Percentiles rank a stretch among this genome's conserved stretches.
Evolutionary conservation across 2,888 invertebrate species (phyloP).

Genomic region (Brachylomia viminalis): DNA sequence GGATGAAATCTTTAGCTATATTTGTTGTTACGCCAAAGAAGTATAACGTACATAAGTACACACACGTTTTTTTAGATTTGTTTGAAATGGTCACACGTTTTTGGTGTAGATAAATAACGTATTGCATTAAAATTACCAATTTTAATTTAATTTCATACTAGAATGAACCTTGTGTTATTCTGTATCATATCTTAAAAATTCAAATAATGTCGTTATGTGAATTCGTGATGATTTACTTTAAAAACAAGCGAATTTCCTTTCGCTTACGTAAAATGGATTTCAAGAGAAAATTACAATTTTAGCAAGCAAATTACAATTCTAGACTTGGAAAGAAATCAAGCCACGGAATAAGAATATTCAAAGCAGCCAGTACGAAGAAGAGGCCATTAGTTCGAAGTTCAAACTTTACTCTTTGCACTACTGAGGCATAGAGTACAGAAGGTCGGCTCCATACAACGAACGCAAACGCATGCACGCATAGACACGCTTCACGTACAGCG

Average conservation of each 20-base stretch:
- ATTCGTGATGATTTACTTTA: not conserved
- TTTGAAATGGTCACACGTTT: not conserved
- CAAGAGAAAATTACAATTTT: not conserved
- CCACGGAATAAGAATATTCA: slow-evolving; percentile 1
- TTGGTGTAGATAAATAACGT: not conserved
- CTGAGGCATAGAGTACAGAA: not conserved
- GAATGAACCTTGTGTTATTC: not conserved
- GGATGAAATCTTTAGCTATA: no score
- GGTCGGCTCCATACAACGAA: not conserved
- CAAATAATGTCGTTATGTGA: not conserved
- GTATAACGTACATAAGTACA: no score
- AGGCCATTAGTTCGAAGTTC: slow-evolving; percentile 23
- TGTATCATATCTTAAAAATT: not conserved
- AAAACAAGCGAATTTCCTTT: not conserved
- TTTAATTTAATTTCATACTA: not conserved
- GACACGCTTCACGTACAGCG: not conserved
- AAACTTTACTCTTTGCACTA: slow-evolving; percentile 12
- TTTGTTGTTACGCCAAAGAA: no score
- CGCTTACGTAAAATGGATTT: not conserved
- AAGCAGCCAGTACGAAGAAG: slow-evolving; percentile 8
- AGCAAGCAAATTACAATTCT: not conserved
- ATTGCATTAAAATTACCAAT: not conserved
- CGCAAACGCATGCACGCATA: not conserved
- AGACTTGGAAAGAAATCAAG: not conserved
- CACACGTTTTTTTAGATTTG: no score